Base-by-base conservation (phyloP, 2,888 invertebrate species). In the Drosophila pseudotakahashii region DNA sequence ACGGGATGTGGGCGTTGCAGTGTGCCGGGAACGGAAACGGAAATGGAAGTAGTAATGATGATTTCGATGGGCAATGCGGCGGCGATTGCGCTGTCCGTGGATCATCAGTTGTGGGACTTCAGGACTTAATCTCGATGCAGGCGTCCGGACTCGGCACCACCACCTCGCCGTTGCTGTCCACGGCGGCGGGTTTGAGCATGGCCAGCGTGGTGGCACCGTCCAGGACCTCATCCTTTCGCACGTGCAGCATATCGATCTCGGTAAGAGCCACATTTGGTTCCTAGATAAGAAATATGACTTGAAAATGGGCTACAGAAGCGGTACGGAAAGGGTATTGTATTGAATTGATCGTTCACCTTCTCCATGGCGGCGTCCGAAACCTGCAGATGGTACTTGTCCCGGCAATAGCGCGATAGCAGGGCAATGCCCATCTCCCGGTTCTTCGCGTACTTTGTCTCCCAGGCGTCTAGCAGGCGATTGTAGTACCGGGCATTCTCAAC, bases 381-480 rank as follows among this genome's bases (percentile, higher is more conserved):
- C 85, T 95, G 94, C 77, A 96, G 93, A 91, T 96, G 97, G 89
- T 95, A 93, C 89, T 95, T 95, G 82, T 95, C 94, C 74, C 93
- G 93, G 90, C 96, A 96, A 75, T 95, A 92, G 71, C 93, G 93
- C 75, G 94, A 94, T 36, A 97, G 92, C 39, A 94, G 89, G 62
- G 93, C 93, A 77, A 95, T 92, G n/a, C 95, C 92, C 14, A 76
- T 74, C 0, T 87, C 80, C 7, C 92, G 90, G 75, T 97, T 94
- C 82, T 95, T 94, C 5, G 77, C 78, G 90, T 97, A 98, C 75
- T 95, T 94, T 26, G 94, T 92, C 92, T 98, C 97, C 98, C 98
- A 99, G 6, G 98, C 97, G 91, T 98, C 97, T 85, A 98, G 94
- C 71, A 99, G 93, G 70, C 97, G 94, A 92, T 98, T 98, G 91